Percentiles rank a stretch among this genome's conserved stretches.
These are phyloP conservation scores for Byasa hedistus DNA, from an alignment of 2,888 invertebrate genomes.

Conservation along the genomic window DNA sequence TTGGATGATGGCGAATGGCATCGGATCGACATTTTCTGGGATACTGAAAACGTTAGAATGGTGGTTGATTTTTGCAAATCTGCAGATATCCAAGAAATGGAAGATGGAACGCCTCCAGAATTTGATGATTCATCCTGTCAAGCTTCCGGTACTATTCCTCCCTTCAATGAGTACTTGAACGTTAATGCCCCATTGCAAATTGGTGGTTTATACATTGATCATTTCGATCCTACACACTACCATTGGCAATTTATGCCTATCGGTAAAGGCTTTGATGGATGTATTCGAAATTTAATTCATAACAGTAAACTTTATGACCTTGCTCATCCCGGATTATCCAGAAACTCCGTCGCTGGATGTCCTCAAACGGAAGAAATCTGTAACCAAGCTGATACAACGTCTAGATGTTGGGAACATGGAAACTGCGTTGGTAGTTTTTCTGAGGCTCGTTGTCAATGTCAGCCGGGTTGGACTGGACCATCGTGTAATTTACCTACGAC, in stretches of 20 bases:
- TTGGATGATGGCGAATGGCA: conserved; percentile 99
- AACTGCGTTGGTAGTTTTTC: conserved; percentile 94
- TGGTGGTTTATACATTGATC: conserved; percentile 94
- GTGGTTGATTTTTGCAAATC: conserved; percentile 96
- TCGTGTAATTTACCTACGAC: conserved; percentile 91
- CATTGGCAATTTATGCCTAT: conserved; percentile 95
- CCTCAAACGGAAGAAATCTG: conserved; percentile 96
- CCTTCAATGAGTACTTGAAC: conserved; percentile 97
- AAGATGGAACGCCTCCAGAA: conserved; percentile 92
- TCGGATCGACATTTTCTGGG: conserved; percentile 96
- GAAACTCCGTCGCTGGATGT: conserved; percentile 94
- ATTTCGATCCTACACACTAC: conserved; percentile 92
- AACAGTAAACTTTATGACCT: conserved; percentile 98
- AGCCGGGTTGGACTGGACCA: conserved; percentile 96
- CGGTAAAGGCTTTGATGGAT: conserved; percentile 96
- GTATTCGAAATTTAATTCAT: conserved; percentile 96
- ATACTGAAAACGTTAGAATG: conserved; percentile 94
- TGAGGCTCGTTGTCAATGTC: conserved; percentile 94
- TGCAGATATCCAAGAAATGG: conserved; percentile 92
- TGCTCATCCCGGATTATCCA: conserved; percentile 93
- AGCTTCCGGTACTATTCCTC: conserved; percentile 93
- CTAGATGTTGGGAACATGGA: conserved; percentile 95
- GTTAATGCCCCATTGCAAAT: conserved; percentile 97
- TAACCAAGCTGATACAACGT: conserved; percentile 90
- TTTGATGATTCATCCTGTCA: conserved; percentile 95